Conservation (phyloP, 2,113 vertebrate genomes). For the Parus major region DNA sequence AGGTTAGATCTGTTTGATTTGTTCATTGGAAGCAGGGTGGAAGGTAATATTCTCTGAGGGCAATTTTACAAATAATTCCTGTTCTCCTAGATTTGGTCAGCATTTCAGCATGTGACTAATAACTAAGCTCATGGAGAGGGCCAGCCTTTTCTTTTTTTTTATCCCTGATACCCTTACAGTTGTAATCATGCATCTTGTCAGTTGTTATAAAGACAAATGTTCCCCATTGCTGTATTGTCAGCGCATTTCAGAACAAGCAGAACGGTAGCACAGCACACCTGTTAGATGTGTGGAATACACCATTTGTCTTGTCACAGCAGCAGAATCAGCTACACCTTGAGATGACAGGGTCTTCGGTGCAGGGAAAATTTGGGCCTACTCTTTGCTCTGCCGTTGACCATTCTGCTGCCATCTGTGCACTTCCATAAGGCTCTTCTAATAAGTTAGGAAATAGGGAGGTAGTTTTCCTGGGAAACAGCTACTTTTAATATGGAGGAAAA, state of each 20-base stretch:
- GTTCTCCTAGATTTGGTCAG: constrained; percentile 60
- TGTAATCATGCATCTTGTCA: constrained; percentile 79
- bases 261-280: constrained; percentile 49
- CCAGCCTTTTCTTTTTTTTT: constrained; percentile 66
- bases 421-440: not conserved
- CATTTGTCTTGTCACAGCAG: constrained; percentile 69
- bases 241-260: constrained; percentile 63
- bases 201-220: constrained; percentile 72
- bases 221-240: constrained; percentile 74
- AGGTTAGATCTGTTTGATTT: constrained; percentile 10
- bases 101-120: constrained; percentile 71
- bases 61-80: constrained; percentile 67
- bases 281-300: constrained; percentile 41
- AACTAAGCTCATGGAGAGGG: constrained; percentile 24
- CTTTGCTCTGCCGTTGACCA: not conserved
- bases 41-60: constrained; percentile 55
- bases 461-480: not conserved
- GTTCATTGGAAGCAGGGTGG: not conserved
- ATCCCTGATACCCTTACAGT: constrained; percentile 61
- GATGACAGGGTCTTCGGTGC: not conserved
- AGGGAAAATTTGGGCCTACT: constrained; percentile 11
- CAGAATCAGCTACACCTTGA: constrained; percentile 20
- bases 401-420: not conserved
- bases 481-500: not conserved
- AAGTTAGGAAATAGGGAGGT: not conserved